Evolutionary conservation across 2,797 vertebrate genomes (phyloP).

Genomic region (Helicolenus hilgendorfi): DNA sequence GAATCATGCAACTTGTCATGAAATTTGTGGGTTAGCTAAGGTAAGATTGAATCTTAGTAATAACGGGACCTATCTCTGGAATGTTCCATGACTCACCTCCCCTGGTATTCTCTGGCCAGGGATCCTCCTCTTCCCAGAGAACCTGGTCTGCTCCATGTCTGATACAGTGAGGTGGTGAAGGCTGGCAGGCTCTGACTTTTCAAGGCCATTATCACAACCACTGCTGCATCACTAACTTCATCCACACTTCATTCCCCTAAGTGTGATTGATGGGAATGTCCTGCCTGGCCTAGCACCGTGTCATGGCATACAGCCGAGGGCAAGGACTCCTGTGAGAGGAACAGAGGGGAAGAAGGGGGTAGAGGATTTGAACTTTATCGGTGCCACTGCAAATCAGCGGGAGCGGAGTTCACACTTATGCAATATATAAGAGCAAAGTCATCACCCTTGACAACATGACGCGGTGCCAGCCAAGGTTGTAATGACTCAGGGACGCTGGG

Average conservation of each 20-base stretch:
- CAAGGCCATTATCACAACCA: conserved; percentile 70
- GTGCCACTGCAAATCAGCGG: conserved; percentile 70
- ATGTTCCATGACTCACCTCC: conserved; percentile 76
- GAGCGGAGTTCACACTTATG: conserved; percentile 56
- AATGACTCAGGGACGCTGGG: conserved; percentile 49
- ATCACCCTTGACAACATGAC: conserved; percentile 58
- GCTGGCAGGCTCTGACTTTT: conserved; percentile 52
- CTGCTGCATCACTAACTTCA: conserved; percentile 61
- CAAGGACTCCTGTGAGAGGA: conserved; percentile 57
- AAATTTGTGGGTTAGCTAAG: conserved; percentile 26
- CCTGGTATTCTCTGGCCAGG: conserved; percentile 3
- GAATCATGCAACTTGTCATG: conserved; percentile 10
- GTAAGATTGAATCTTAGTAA: conserved; percentile 24
- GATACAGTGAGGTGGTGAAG: conserved; percentile 57
- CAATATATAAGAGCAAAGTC: conserved; percentile 39
- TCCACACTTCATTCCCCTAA: conserved; percentile 68
- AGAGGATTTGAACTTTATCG: conserved; percentile 67
- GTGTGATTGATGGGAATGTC: conserved; percentile 80
- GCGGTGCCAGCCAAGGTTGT: not conserved
- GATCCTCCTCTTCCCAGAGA: conserved; percentile 42
- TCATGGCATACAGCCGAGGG: conserved; percentile 62
- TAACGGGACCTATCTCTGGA: conserved; percentile 41
- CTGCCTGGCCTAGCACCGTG: conserved; percentile 51
- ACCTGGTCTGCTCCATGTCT: conserved; percentile 25
- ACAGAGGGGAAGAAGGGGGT: not conserved